phyloP scores from a whole-genome alignment of 64 coral and sea anemone species.

The Actinia equina region DNA sequence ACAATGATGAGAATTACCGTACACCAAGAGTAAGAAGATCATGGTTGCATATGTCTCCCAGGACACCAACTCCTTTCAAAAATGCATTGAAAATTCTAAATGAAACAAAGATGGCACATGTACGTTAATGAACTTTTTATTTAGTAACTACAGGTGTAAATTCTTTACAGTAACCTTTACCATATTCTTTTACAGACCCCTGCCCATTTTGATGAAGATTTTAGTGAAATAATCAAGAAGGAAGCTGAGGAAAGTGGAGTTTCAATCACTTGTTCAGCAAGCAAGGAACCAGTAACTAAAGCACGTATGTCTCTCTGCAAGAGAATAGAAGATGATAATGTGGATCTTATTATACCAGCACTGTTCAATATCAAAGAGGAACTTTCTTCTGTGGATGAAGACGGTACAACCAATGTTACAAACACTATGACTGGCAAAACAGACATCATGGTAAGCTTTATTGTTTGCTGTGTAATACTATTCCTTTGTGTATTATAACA shows the following conservation, averaged over 20 bases:
- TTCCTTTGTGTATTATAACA: too few species aligned
- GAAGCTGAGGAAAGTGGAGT: conserved; percentile 92
- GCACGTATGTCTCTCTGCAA: conserved; percentile 53
- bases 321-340: not conserved
- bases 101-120: conserved; percentile 81
- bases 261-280: conserved; percentile 43
- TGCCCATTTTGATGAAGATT: conserved; percentile 86
- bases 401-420: not conserved
- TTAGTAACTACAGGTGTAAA: too few species aligned
- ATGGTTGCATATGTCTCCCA: conserved; percentile 80
- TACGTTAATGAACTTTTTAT: conserved; percentile 15
- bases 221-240: conserved; percentile 91
- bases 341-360: not conserved
- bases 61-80: conserved; percentile 98
- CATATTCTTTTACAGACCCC: conserved; percentile 53
- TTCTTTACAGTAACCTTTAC: too few species aligned
- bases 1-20: conserved; percentile 58
- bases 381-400: not conserved
- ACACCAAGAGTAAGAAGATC: conserved; percentile 85
- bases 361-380: not conserved
- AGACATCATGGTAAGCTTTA: not conserved
- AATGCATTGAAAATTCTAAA: conserved; percentile 90
- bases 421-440: not conserved
- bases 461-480: not conserved
- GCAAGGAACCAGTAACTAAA: conserved; percentile 40